A percentile compares a stretch with the other conserved stretches of the same genome.
Evolutionary conservation across 2,888 invertebrate genomes (phyloP).

Genomic region (Yponomeuta malinellus): DNA sequence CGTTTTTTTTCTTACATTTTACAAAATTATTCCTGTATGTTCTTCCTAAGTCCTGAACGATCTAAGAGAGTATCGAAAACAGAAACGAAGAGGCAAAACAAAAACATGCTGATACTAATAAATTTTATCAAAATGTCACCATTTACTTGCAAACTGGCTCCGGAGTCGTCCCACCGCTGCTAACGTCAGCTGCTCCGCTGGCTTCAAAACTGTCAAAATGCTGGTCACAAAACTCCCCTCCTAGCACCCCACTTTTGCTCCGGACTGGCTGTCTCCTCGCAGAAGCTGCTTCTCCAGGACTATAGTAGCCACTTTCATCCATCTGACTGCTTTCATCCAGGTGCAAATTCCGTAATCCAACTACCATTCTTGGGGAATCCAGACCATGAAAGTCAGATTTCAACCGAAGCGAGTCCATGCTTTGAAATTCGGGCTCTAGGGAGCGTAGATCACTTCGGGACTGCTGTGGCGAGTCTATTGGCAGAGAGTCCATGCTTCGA

Average conservation of each 20-base stretch:
- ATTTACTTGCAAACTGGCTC: constrained; percentile 56
- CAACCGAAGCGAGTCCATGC: constrained; percentile 62
- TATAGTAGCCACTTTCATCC: constrained; percentile 71
- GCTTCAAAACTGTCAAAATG: constrained; percentile 60
- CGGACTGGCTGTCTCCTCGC: constrained; percentile 19
- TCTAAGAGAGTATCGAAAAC: no score
- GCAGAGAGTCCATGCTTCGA: constrained; percentile 60
- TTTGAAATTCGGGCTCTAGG: constrained; percentile 58
- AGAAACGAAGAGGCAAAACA: no score
- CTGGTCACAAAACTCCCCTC: constrained; percentile 33
- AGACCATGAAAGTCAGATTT: constrained; percentile 58
- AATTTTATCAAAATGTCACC: neutral
- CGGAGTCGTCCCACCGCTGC: constrained; percentile 50
- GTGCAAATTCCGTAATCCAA: constrained; percentile 59
- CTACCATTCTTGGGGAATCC: constrained; percentile 61
- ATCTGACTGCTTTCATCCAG: constrained; percentile 66
- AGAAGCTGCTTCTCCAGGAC: constrained; percentile 41
- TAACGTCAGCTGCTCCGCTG: constrained; percentile 38
- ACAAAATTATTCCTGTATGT: no score
- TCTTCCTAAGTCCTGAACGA: no score
- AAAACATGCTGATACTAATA: no score
- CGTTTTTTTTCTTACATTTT: no score
- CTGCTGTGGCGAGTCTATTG: constrained; percentile 63
- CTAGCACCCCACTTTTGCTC: constrained; percentile 24
- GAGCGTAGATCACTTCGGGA: constrained; percentile 55